phyloP scores from a whole-genome alignment of 2,113 vertebrate genomes.

The Spea bombifrons region DNA sequence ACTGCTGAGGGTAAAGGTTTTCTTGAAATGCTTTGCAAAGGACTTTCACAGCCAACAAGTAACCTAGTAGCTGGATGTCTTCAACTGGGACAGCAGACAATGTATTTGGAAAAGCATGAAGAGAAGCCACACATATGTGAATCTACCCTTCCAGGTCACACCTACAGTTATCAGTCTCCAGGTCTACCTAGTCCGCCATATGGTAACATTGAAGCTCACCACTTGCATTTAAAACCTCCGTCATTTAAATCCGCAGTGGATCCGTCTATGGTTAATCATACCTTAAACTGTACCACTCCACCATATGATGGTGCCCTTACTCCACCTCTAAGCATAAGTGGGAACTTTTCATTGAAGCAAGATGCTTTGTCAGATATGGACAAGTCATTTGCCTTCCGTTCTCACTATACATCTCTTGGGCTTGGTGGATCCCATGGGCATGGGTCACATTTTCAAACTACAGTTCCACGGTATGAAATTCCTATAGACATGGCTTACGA shows the following conservation, averaged over 20 bases:
- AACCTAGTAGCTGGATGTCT: conserved; percentile 93
- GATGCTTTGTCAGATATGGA: conserved; percentile 86
- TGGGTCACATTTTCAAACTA: conserved; percentile 69
- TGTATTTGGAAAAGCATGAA: conserved; percentile 78
- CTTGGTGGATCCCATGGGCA: conserved; percentile 74
- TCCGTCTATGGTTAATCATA: conserved; percentile 71
- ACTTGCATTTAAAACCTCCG: conserved; percentile 81
- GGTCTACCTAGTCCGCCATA: conserved; percentile 94
- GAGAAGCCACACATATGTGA: conserved; percentile 69
- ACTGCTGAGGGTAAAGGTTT: conserved; percentile 85
- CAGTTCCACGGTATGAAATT: conserved; percentile 75
- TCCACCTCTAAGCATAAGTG: conserved; percentile 87
- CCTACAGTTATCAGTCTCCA: conserved; percentile 82
- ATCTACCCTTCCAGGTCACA: conserved; percentile 57
- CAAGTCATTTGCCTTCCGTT: conserved; percentile 72
- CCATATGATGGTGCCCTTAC: conserved; percentile 91
- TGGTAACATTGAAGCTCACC: conserved; percentile 84
- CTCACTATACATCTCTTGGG: conserved; percentile 63
- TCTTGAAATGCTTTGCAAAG: conserved; percentile 95
- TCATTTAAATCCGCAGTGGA: conserved; percentile 74
- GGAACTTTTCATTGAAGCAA: conserved; percentile 92
- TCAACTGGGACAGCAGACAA: conserved; percentile 75
- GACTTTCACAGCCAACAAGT: conserved; percentile 95
- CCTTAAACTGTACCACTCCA: conserved; percentile 77
- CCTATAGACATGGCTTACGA: conserved; percentile 87